A percentile compares a stretch with the other conserved stretches of the same genome.
These are phyloP conservation scores for Telmatochromis bifrenatus DNA, from an alignment of 2,113 vertebrate genomes.

Conservation along the genomic window DNA sequence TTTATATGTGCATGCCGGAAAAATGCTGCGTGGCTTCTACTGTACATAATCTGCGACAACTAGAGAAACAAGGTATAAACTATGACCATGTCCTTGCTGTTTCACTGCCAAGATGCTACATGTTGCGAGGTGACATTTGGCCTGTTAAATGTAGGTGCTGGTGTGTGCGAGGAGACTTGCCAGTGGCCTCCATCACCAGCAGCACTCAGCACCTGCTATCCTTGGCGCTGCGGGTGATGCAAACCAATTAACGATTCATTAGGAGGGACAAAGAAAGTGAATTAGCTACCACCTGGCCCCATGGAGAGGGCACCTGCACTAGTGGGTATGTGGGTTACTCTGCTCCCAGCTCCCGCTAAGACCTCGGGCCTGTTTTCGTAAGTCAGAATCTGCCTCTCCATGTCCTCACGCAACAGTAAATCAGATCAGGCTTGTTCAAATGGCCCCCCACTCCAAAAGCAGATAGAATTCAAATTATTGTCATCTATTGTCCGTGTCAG, in stretches of 20 bases:
- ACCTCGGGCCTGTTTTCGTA: slow-evolving; percentile 4
- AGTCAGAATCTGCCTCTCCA: slow-evolving; percentile 11
- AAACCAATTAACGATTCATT: slow-evolving; percentile 80
- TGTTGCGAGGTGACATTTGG: slow-evolving; percentile 54
- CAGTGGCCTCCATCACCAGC: slow-evolving; percentile 43
- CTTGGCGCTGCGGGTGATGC: slow-evolving; percentile 61
- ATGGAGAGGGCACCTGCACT: slow-evolving; percentile 72
- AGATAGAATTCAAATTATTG: slow-evolving; percentile 43
- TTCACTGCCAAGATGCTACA: neutral
- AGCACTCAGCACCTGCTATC: slow-evolving; percentile 54
- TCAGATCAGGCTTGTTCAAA: slow-evolving; percentile 17
- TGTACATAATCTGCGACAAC: neutral
- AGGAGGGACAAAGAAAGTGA: slow-evolving; percentile 71
- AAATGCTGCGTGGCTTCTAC: neutral
- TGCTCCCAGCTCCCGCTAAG: slow-evolving; percentile 20
- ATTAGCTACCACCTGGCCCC: slow-evolving; percentile 73
- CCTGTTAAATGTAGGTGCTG: slow-evolving; percentile 34
- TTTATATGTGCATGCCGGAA: neutral
- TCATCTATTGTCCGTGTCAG: slow-evolving; percentile 37
- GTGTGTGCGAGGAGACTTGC: neutral
- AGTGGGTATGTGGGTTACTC: slow-evolving; percentile 66
- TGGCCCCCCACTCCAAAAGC: neutral
- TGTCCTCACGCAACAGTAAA: slow-evolving; percentile 3
- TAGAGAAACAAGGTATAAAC: neutral
- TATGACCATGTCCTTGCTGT: neutral